phyloP scores from a whole-genome alignment of 2,888 invertebrate species.

The Apodemia zela region DNA sequence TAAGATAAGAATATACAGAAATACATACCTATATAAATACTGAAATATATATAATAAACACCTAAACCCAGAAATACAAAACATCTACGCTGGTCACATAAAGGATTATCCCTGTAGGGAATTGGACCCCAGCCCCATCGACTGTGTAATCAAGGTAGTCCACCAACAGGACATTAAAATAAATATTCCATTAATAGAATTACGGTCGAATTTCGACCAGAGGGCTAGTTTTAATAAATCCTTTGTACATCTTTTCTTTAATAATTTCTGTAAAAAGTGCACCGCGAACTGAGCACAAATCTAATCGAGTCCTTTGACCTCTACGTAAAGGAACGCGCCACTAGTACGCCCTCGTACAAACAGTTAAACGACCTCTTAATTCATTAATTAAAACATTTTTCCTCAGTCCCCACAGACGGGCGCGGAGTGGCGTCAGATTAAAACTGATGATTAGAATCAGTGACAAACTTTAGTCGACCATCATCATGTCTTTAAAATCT shows the following conservation, averaged over 20 bases:
- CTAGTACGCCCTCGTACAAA: background rate
- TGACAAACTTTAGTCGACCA: background rate
- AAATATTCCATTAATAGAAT: too few relatives aligned
- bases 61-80: too few relatives aligned
- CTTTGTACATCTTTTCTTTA: background rate
- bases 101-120: too few relatives aligned
- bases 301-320: conserved; percentile 8
- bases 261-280: background rate
- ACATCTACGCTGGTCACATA: too few relatives aligned
- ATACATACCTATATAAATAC: too few relatives aligned
- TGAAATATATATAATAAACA: too few relatives aligned
- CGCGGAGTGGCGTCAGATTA: background rate
- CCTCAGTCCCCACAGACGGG: background rate
- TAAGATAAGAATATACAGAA: too few relatives aligned
- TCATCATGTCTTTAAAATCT: background rate
- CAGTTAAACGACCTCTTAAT: conserved; percentile 8
- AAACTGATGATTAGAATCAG: background rate
- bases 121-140: too few relatives aligned
- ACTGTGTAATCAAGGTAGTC: too few relatives aligned
- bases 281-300: background rate
- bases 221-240: too few relatives aligned
- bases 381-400: conserved; percentile 12
- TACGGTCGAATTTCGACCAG: too few relatives aligned
- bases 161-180: too few relatives aligned
- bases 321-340: background rate